phyloP scores from a whole-genome alignment of 2,113 vertebrate species.

The Polyodon spathula region DNA sequence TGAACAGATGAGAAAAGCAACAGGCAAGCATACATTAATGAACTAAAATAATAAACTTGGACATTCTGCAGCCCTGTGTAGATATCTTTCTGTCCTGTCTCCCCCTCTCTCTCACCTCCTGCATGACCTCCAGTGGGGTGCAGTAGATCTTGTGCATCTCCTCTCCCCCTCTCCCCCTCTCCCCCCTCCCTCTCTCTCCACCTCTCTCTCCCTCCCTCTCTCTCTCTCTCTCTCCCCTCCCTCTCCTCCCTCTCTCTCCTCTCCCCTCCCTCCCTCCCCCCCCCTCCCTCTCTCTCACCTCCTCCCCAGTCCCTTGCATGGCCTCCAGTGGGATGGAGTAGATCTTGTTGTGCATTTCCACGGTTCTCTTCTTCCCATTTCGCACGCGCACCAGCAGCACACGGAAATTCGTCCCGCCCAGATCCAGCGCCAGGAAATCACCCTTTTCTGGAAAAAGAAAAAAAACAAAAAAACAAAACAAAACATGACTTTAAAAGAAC shows the following conservation, averaged over 20 bases:
- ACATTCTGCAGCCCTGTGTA: too few relatives aligned
- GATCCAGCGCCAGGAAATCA: constrained; percentile 86
- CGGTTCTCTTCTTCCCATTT: constrained; percentile 60
- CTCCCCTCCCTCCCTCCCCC: constrained; percentile 55
- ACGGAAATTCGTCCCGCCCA: constrained; percentile 90
- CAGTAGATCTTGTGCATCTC: constrained; percentile 96
- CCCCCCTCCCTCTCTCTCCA: neutral
- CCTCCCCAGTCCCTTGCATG: constrained; percentile 87
- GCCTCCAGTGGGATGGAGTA: constrained; percentile 81
- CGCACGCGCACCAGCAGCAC: constrained; percentile 81
- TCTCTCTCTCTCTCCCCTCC: neutral
- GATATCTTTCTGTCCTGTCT: too few relatives aligned
- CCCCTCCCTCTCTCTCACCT: constrained; percentile 53
- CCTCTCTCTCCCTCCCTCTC: neutral
- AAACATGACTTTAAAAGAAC: too few relatives aligned
- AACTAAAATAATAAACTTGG: too few relatives aligned
- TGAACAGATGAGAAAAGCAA: too few relatives aligned
- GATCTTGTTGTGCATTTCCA: constrained; percentile 96
- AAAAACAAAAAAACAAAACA: neutral
- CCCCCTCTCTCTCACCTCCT: constrained; percentile 89
- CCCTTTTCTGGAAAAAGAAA: constrained; percentile 69
- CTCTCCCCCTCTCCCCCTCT: constrained; percentile 67
- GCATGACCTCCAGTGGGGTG: constrained; percentile 82
- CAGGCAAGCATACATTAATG: too few relatives aligned
- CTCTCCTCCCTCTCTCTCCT: too few relatives aligned